Evolutionary conservation across 2,113 vertebrate species (phyloP).

Genomic region (Phalacrocorax carbo): DNA sequence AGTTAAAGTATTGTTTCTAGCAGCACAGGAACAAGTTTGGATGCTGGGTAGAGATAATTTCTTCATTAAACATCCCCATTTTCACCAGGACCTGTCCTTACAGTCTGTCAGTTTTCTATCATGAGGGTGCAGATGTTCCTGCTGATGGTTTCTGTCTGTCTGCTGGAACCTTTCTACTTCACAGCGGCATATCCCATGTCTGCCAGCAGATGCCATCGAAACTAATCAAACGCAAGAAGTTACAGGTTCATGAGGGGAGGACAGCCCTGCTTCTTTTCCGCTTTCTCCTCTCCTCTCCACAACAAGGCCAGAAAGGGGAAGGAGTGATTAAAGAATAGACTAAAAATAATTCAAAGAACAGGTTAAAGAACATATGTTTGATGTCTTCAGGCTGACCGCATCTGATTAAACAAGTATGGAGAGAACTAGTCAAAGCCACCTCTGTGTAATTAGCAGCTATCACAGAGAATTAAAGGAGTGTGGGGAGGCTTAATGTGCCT

Average conservation of each 20-base stretch:
- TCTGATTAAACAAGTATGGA: neutral
- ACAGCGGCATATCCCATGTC: neutral
- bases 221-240: neutral
- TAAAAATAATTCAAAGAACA: neutral
- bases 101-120: neutral
- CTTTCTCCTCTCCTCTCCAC: neutral
- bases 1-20: neutral
- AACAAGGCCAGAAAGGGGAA: neutral
- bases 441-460: neutral
- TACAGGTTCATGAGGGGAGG: neutral
- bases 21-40: neutral
- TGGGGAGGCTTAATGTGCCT: neutral
- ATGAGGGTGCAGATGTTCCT: neutral
- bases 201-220: constrained; percentile 37
- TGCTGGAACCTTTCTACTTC: neutral
- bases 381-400: neutral
- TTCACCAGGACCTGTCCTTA: neutral
- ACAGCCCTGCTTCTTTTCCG: neutral
- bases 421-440: neutral
- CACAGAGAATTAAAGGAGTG: neutral
- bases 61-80: neutral
- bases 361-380: neutral
- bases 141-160: neutral
- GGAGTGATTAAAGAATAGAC: neutral
- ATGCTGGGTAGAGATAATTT: neutral